Conservation (phyloP, 2,113 vertebrate genomes). For the Colistium nudipinnis region DNA sequence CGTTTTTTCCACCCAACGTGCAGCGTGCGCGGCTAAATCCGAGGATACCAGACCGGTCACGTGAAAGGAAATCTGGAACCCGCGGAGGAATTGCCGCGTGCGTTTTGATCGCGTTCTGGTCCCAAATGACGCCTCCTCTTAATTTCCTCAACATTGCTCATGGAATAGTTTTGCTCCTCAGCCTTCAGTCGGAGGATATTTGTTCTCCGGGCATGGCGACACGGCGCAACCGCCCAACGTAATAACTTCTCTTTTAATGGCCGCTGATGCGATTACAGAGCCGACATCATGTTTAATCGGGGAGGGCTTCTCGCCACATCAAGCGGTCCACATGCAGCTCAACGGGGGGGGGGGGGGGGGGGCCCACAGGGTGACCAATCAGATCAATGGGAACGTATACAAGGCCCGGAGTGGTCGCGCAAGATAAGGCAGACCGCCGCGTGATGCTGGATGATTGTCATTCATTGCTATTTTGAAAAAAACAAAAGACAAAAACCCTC, state of each 20-base stretch:
- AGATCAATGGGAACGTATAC: background rate
- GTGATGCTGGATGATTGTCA: background rate
- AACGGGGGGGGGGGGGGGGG: no score
- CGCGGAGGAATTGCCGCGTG: background rate
- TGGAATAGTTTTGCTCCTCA: background rate
- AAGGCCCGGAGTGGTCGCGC: background rate
- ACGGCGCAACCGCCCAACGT: background rate
- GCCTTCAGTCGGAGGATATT: background rate
- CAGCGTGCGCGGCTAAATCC: slow-evolving; percentile 19
- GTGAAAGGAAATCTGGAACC: background rate
- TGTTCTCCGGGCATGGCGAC: slow-evolving; percentile 14
- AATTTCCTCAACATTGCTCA: background rate
- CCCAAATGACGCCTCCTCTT: slow-evolving; percentile 9
- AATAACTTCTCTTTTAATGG: slow-evolving; percentile 6
- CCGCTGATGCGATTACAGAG: slow-evolving; percentile 14
- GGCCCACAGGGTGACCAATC: slow-evolving; percentile 20
- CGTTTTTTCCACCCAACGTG: background rate
- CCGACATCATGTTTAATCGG: slow-evolving; percentile 17
- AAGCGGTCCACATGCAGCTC: slow-evolving; percentile 28
- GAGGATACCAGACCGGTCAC: background rate
- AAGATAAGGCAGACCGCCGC: background rate
- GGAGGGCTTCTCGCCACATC: slow-evolving; percentile 10
- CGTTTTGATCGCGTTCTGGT: background rate
- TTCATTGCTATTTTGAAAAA: background rate
- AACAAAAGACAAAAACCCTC: no score